A percentile compares a stretch with the other conserved stretches of the same genome.
These are phyloP conservation scores for Eidolon helvum DNA, from an alignment of 2,113 vertebrate species.

Conservation along the genomic window DNA sequence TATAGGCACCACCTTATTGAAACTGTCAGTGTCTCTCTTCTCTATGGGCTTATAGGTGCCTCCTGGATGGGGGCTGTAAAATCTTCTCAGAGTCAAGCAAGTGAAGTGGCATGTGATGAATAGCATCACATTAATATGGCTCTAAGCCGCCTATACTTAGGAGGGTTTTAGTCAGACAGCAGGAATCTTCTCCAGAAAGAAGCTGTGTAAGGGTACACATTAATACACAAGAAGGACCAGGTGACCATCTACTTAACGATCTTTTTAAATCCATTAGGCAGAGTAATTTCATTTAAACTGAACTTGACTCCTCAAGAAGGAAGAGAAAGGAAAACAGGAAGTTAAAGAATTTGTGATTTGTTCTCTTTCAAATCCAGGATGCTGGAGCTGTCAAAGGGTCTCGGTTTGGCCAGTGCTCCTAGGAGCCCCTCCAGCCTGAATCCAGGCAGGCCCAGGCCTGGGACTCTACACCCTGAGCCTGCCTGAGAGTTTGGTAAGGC, in stretches of 20 bases:
- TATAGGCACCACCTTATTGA: no score
- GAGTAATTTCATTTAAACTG: neutral
- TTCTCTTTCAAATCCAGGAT: slow-evolving; percentile 16
- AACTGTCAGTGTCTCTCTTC: neutral
- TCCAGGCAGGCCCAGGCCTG: neutral
- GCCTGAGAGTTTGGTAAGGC: neutral
- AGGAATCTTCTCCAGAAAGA: neutral
- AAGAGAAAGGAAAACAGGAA: slow-evolving; percentile 14
- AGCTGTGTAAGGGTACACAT: neutral
- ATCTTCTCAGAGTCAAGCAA: neutral
- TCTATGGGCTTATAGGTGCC: neutral
- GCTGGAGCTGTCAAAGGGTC: neutral
- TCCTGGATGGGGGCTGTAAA: neutral
- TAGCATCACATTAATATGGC: neutral
- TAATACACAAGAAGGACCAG: neutral
- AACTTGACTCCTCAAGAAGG: neutral
- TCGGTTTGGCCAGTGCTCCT: neutral
- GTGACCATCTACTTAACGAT: neutral
- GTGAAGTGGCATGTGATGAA: neutral
- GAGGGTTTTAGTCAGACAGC: neutral
- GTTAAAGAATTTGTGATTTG: neutral
- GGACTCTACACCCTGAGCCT: neutral
- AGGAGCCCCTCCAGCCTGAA: neutral
- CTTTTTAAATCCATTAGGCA: neutral
- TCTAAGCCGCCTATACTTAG: neutral